Evolutionary conservation across 2,797 vertebrate genomes (phyloP).

Genomic region (Buceros bicornis): DNA sequence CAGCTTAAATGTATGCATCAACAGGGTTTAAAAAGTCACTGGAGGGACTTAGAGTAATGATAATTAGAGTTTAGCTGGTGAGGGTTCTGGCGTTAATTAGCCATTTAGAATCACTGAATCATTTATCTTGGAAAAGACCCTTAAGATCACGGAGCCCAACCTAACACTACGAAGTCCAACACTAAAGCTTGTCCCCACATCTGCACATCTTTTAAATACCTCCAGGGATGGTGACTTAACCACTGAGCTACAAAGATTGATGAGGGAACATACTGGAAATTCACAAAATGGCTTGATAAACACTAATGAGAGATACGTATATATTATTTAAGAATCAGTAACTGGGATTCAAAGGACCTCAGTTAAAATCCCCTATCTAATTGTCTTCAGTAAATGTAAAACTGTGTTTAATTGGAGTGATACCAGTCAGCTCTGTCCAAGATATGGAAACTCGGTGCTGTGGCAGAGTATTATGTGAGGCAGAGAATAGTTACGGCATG

Average conservation of each 20-base stretch:
- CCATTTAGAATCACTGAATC: not conserved
- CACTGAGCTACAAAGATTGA: not conserved
- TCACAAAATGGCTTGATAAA: not conserved
- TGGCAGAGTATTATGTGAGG: not conserved
- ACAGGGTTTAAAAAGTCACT: not conserved
- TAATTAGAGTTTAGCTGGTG: not conserved
- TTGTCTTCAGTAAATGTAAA: not conserved
- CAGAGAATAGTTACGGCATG: not conserved
- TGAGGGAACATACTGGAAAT: not conserved
- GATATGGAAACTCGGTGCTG: not conserved
- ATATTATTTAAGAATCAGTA: not conserved
- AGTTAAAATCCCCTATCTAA: not conserved
- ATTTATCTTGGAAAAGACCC: not conserved
- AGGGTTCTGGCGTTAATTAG: not conserved
- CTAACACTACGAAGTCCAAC: not conserved
- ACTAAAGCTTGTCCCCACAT: not conserved
- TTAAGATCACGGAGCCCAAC: not conserved
- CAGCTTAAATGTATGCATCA: not conserved
- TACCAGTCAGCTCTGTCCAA: not conserved
- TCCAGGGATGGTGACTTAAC: not conserved
- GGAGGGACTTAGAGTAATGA: not conserved
- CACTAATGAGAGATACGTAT: not conserved
- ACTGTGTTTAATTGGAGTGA: not conserved
- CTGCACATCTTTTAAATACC: not conserved
- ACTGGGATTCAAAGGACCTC: not conserved